Evolutionary conservation across 2,888 invertebrate genomes (phyloP).

Genomic region (Scaptomyza polygonia): DNA sequence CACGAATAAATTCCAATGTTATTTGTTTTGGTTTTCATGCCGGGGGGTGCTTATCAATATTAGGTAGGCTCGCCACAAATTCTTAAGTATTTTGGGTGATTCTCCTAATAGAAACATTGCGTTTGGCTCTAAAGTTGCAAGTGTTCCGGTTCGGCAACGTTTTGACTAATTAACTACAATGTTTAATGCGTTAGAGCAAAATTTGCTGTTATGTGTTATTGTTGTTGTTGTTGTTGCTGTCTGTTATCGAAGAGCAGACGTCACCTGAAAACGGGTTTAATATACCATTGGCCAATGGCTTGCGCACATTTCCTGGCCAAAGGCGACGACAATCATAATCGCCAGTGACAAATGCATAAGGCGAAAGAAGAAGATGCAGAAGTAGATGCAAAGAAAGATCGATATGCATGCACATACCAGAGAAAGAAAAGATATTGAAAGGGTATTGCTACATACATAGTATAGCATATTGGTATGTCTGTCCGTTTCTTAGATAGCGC

Average conservation of each 20-base stretch:
- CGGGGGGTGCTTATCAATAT: constrained; percentile 12
- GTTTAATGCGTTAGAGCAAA: constrained; percentile 52
- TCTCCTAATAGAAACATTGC: constrained; percentile 63
- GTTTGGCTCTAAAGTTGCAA: constrained; percentile 52
- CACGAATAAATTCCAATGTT: constrained; percentile 35
- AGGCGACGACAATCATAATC: constrained; percentile 75
- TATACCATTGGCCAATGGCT: constrained; percentile 32
- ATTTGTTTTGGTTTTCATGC: constrained; percentile 8
- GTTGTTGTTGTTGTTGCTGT: constrained; percentile 10
- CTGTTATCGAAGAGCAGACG: constrained; percentile 24
- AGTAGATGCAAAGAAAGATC: constrained; percentile 30
- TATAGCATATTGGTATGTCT: constrained; percentile 9
- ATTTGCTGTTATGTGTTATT: constrained; percentile 7
- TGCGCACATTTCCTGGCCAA: constrained; percentile 64
- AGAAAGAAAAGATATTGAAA: constrained; percentile 16
- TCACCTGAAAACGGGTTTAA: constrained; percentile 31
- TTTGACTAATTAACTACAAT: constrained; percentile 77
- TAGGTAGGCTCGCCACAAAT: constrained; percentile 28
- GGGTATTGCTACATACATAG: constrained; percentile 40
- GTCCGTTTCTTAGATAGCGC: constrained; percentile 3
- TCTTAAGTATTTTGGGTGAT: constrained; percentile 12
- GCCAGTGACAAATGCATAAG: constrained; percentile 67
- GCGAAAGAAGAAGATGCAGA: constrained; percentile 14
- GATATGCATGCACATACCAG: constrained; percentile 11
- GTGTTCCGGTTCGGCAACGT: constrained; percentile 69